Base-by-base conservation (phyloP, 2,888 invertebrate species). In the Latheticus oryzae region DNA sequence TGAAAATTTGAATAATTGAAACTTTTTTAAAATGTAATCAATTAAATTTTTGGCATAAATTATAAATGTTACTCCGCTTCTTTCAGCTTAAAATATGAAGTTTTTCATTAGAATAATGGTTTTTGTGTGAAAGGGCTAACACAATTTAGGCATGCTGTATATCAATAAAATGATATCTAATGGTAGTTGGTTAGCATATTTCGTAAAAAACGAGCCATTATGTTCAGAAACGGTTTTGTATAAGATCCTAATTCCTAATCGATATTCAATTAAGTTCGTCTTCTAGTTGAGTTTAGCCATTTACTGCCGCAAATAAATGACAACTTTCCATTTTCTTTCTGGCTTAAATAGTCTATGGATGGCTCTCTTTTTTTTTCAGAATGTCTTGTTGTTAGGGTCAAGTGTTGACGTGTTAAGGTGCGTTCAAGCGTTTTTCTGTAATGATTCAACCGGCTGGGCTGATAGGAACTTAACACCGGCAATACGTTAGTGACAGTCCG, bases 191-290 rank as follows among this genome's bases (percentile, higher is more conserved):
- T 52, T 52, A 21, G 52, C 42, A 52, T 33, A 52, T 52, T 52
- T 19, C 7, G 19, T 40, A 33, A 52, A 42, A 40, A 52, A 8
- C 23, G 47, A 16, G 24, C 40, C 33, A 33, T 52, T 52, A 40
- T 24, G 19, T 51, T 28, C 51, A 48, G 43, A 43, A 52, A 42
- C 43, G 42, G 33, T 19, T 38, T 37, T 45, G 45, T 21, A 50
- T 37, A 50, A 35, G 52, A 30, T 42, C 52, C 40, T 54, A 54
- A 54, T 54, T 45, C 45, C 21, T 28, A 54, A 54, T 54, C 54
- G 45, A 54, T 54, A 54, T 45, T 56, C 56, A 56, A 56, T 56
- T 56, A 56, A 56, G 42, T 56, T 50, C 50, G 38, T 54, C 45
- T 28, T 45, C 33, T 51, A 38, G 19, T 15, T 24, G 13, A n/a